Conservation (phyloP, 2,888 invertebrate species). For the Xestia c-nigrum region DNA sequence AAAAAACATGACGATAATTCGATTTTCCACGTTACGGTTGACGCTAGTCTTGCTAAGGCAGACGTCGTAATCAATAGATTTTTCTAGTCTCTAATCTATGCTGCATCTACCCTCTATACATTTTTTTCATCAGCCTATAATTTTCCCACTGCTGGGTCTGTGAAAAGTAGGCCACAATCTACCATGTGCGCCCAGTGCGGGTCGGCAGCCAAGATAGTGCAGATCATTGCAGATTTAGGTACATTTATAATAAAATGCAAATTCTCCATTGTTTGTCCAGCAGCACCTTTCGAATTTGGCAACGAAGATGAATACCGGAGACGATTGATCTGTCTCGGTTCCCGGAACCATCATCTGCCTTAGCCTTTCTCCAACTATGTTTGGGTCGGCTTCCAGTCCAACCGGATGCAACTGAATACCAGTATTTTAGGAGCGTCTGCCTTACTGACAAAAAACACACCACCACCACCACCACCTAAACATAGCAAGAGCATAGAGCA, state of each 20-base stretch:
- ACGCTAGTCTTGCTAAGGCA: background rate
- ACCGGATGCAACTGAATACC: too few species aligned
- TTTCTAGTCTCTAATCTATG: too few species aligned
- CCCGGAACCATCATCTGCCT: background rate
- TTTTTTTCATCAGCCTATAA: background rate
- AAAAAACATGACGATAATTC: conserved; percentile 21
- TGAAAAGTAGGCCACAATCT: background rate
- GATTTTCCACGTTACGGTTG: background rate
- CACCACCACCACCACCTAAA: too few species aligned
- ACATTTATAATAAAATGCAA: background rate
- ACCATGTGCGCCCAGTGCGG: background rate
- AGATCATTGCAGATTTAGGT: background rate
- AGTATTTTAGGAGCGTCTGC: too few species aligned
- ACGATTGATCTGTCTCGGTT: background rate
- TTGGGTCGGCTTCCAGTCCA: too few species aligned
- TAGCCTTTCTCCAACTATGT: too few species aligned
- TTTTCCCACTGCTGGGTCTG: background rate
- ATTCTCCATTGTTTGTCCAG: background rate
- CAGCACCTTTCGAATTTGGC: background rate
- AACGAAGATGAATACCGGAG: background rate
- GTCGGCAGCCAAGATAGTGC: background rate
- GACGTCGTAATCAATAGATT: background rate
- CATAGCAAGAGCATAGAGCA: too few species aligned
- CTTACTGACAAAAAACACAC: too few species aligned
- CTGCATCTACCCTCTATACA: background rate